phyloP scores from a whole-genome alignment of 2,888 invertebrate species.

The Apamea anceps region DNA sequence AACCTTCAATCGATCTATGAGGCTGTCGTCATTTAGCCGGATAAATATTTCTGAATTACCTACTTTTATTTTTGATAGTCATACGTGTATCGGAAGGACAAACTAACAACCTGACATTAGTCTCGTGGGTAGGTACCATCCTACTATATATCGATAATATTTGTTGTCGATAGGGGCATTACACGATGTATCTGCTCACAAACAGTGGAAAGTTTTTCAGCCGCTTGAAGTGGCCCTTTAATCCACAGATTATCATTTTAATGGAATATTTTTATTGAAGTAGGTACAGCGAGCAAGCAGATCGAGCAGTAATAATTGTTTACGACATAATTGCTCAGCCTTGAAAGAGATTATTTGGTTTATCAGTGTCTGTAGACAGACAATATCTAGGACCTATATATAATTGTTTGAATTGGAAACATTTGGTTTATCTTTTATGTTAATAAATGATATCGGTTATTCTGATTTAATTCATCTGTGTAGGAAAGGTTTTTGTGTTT shows the following conservation, averaged over 20 bases:
- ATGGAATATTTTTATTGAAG: constrained; percentile 81
- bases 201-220: constrained; percentile 81
- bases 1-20: background rate
- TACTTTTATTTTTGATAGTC: background rate
- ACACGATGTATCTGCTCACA: constrained; percentile 63
- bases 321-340: constrained; percentile 54
- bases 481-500: background rate
- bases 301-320: constrained; percentile 19
- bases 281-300: background rate
- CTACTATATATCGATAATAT: constrained; percentile 66
- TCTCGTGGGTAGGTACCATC: constrained; percentile 10
- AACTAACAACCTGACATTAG: constrained; percentile 20
- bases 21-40: background rate
- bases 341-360: constrained; percentile 66
- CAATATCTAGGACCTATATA: constrained; percentile 47
- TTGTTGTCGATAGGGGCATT: constrained; percentile 69
- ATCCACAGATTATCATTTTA: constrained; percentile 81
- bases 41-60: background rate
- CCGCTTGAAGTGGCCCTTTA: constrained; percentile 71
- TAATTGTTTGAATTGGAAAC: constrained; percentile 21
- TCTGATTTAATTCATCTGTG: background rate
- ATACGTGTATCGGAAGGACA: background rate
- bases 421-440: background rate
- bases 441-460: constrained; percentile 11
- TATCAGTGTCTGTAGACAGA: constrained; percentile 47